These are phyloP conservation scores for Sebastes taczanowskii DNA, from an alignment of 2,797 vertebrate species.

Conservation along the genomic window DNA sequence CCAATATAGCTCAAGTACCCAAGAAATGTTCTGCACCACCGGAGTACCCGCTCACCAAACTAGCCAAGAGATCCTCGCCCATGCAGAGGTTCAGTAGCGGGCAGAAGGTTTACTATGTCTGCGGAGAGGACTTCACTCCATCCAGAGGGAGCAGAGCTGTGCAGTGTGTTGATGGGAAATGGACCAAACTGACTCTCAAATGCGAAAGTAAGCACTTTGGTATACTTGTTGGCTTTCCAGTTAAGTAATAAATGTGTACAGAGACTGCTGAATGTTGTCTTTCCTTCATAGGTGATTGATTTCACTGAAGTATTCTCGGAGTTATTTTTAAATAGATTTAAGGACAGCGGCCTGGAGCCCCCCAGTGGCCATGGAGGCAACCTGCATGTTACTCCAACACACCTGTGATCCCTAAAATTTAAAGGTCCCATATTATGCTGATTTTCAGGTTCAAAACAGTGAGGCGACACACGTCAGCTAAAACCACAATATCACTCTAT, in stretches of 20 bases:
- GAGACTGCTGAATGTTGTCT: accelerated
- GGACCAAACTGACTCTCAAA: slow-evolving; percentile 61
- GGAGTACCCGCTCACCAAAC: background rate
- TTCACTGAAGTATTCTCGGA: accelerated
- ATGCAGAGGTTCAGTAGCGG: slow-evolving; percentile 2
- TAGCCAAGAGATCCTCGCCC: accelerated
- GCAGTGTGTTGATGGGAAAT: slow-evolving; percentile 52
- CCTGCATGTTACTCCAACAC: background rate
- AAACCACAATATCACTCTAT: too few relatives aligned
- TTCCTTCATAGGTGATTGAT: background rate
- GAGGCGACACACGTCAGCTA: too few relatives aligned
- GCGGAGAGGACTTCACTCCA: slow-evolving; percentile 19
- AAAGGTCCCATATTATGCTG: background rate
- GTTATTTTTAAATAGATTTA: background rate
- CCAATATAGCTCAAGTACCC: slow-evolving; percentile 18
- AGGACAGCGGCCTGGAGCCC: background rate
- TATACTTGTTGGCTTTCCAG: accelerated
- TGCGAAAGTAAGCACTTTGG: slow-evolving; percentile 70
- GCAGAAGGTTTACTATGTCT: slow-evolving; percentile 57
- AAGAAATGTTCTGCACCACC: slow-evolving; percentile 44
- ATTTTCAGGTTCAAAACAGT: too few relatives aligned
- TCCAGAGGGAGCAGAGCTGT: background rate
- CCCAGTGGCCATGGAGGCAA: background rate
- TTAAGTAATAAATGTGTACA: accelerated
- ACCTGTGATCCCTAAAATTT: background rate